Percentiles rank a stretch among this genome's conserved stretches.
These are phyloP conservation scores for Xylocopa sonorina DNA, from an alignment of 1,140 invertebrate genomes.

Conservation along the genomic window DNA sequence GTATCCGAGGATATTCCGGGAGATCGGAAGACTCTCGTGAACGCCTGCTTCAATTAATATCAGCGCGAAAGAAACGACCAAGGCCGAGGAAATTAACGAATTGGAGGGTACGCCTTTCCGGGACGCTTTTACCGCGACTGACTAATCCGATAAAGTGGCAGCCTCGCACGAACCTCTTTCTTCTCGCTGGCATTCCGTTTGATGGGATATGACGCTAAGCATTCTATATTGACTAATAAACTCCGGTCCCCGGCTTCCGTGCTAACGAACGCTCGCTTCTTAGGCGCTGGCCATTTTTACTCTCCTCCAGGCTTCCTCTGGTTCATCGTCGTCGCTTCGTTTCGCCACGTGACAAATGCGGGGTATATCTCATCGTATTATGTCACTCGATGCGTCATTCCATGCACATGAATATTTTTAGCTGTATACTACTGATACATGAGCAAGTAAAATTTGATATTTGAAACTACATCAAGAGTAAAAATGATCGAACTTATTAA, in stretches of 20 bases:
- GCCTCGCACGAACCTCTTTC: slow-evolving; percentile 72
- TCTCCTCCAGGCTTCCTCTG: background rate
- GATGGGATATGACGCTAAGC: slow-evolving; percentile 73
- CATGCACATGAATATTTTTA: background rate
- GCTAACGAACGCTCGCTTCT: slow-evolving; percentile 55
- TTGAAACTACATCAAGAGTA: too few species aligned
- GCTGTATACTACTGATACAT: too few species aligned
- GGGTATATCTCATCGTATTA: background rate
- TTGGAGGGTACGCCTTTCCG: slow-evolving; percentile 66
- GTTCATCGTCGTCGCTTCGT: background rate
- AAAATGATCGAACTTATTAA: too few species aligned
- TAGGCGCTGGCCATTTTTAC: slow-evolving; percentile 30
- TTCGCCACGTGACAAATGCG: background rate
- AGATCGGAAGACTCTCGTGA: slow-evolving; percentile 48
- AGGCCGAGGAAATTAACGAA: slow-evolving; percentile 74
- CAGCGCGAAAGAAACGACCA: slow-evolving; percentile 67
- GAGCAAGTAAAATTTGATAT: too few species aligned
- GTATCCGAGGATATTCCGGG: slow-evolving; percentile 47
- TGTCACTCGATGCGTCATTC: background rate
- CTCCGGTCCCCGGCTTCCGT: slow-evolving; percentile 32
- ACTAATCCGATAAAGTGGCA: slow-evolving; percentile 78
- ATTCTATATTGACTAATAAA: slow-evolving; percentile 75
- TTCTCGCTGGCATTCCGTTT: slow-evolving; percentile 62
- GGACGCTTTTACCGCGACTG: slow-evolving; percentile 66
- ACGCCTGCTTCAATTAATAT: slow-evolving; percentile 68